These are phyloP conservation scores for Drosophila nigromelanica DNA, from an alignment of 1,140 invertebrate genomes.

Conservation along the genomic window DNA sequence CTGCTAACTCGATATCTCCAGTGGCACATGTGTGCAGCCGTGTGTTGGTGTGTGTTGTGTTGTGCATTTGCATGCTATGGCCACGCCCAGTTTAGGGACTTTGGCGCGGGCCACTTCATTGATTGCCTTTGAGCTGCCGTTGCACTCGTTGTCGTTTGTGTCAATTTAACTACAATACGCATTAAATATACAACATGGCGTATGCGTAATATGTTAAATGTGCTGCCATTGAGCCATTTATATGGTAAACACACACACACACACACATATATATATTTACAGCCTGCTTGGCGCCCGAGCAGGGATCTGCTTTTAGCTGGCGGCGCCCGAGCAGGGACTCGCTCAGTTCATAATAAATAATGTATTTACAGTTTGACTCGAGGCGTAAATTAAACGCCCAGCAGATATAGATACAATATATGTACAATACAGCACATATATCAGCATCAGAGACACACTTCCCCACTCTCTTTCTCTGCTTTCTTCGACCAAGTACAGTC, in stretches of 20 bases:
- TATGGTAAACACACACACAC: conserved; percentile 8
- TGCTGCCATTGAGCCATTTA: conserved; percentile 27
- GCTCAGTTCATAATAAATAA: conserved; percentile 25
- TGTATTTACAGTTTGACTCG: conserved; percentile 53
- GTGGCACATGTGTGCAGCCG: conserved; percentile 18
- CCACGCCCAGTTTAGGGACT: conserved; percentile 36
- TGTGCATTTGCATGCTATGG: conserved; percentile 32
- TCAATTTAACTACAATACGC: conserved; percentile 34
- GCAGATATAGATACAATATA: conserved; percentile 24
- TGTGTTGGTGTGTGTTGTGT: conserved; percentile 5
- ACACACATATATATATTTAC: neutral
- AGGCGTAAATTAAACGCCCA: conserved; percentile 57
- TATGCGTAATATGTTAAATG: conserved; percentile 59
- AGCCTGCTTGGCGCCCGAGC: conserved; percentile 1
- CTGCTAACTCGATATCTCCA: conserved; percentile 50
- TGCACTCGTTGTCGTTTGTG: conserved; percentile 37
- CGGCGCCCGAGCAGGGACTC: neutral
- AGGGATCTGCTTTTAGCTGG: neutral
- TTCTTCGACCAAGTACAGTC: neutral
- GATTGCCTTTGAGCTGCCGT: conserved; percentile 61
- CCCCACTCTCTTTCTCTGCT: neutral
- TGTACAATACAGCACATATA: conserved; percentile 4
- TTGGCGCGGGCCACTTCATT: conserved; percentile 49
- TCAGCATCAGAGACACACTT: conserved; percentile 1
- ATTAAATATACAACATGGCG: conserved; percentile 39